These are phyloP conservation scores for Thysanoteuthis rhombus DNA, from an alignment of 2,888 invertebrate genomes.

Conservation along the genomic window DNA sequence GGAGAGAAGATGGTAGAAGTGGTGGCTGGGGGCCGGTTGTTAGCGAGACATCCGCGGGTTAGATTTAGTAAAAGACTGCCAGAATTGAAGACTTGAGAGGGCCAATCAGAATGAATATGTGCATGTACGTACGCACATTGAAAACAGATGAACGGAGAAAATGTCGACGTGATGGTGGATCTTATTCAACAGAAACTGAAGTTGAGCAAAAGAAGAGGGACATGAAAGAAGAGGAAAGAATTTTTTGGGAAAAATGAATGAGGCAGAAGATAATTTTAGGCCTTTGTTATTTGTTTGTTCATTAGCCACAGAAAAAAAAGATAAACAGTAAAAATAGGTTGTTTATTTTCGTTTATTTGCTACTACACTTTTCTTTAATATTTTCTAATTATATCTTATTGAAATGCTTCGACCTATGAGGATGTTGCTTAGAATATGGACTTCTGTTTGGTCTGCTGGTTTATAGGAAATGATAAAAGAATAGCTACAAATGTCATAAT, in stretches of 20 bases:
- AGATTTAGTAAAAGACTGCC: no score
- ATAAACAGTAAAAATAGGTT: not conserved
- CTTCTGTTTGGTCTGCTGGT: not conserved
- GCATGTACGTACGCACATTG: no score
- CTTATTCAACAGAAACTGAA: not conserved
- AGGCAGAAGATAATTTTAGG: not conserved
- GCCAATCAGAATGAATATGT: no score
- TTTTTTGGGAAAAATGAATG: not conserved
- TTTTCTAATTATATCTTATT: not conserved
- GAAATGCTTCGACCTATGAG: not conserved
- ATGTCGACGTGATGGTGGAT: not conserved
- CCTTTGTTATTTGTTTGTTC: not conserved
- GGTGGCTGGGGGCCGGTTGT: not conserved
- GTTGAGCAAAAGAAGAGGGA: not conserved
- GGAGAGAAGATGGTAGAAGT: not conserved
- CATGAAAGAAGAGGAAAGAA: not conserved
- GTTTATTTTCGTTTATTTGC: not conserved
- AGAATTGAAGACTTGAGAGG: no score
- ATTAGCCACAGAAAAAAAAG: not conserved
- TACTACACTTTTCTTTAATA: not conserved
- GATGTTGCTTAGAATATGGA: not conserved
- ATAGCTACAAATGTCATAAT: not conserved
- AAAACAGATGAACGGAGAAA: not conserved
- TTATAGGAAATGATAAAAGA: not conserved
- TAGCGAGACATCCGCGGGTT: not conserved